phyloP scores from a whole-genome alignment of 2,113 vertebrate genomes.

The Nestor notabilis region DNA sequence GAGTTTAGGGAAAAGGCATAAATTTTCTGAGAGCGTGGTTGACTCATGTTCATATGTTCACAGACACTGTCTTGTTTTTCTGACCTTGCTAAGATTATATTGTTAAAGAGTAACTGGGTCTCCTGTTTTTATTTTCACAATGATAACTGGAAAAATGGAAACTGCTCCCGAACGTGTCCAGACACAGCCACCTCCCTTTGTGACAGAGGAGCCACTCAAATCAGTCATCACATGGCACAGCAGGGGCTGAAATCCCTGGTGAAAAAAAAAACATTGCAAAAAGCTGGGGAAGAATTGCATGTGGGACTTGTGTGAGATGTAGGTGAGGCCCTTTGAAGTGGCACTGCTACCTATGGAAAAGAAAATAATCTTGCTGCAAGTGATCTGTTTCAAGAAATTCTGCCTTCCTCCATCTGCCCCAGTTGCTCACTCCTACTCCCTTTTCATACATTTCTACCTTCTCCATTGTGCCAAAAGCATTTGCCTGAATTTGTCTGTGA shows the following conservation, averaged over 20 bases:
- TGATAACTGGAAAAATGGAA: background rate
- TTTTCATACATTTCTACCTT: background rate
- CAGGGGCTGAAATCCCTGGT: background rate
- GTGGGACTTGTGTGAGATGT: background rate
- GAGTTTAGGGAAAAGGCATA: background rate
- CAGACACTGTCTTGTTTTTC: background rate
- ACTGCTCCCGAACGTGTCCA: background rate
- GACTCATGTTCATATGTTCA: background rate
- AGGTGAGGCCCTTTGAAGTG: background rate
- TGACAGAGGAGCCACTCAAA: background rate
- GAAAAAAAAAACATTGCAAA: background rate
- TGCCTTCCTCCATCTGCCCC: background rate
- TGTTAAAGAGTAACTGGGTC: background rate
- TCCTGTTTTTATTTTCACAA: background rate
- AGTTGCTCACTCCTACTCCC: constrained; percentile 19
- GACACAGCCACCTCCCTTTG: background rate
- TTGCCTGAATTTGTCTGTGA: background rate
- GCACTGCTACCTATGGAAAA: background rate
- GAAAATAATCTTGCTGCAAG: background rate
- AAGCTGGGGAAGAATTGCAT: background rate
- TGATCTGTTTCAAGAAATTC: constrained; percentile 11
- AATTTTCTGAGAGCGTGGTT: background rate
- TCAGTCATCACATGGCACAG: background rate
- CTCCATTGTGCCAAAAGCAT: background rate
- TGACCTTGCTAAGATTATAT: background rate